Evolutionary conservation across 2,888 invertebrate species (phyloP).

Genomic region (Bellardia bayeri): DNA sequence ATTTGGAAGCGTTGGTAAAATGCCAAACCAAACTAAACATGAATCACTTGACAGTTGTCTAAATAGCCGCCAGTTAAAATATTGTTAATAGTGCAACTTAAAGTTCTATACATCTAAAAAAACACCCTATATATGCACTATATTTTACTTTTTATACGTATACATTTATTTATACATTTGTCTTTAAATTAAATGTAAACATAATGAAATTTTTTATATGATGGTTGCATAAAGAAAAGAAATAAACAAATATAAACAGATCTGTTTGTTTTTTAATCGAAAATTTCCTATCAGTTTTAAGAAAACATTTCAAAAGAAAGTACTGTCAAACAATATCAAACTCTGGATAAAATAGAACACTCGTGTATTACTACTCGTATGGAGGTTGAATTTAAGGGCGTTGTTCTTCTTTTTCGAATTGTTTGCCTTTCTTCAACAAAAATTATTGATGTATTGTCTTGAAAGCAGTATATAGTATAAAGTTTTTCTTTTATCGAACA

Average conservation of each 20-base stretch:
- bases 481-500: not conserved
- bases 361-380: not conserved
- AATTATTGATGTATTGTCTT: conserved; percentile 26
- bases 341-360: not conserved
- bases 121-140: conserved; percentile 7
- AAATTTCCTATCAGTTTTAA: not conserved
- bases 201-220: conserved; percentile 24
- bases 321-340: conserved; percentile 17
- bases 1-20: no score
- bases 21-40: no score
- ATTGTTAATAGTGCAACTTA: no score
- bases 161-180: not conserved
- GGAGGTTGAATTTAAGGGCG: conserved; percentile 9
- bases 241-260: not conserved
- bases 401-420: conserved; percentile 3
- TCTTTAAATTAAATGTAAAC: conserved; percentile 41
- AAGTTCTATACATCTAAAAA: no score
- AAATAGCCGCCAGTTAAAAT: no score
- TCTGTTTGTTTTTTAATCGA: conserved; percentile 1
- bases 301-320: conserved; percentile 1
- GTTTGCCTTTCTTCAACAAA: not conserved
- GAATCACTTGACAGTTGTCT: no score
- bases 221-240: not conserved
- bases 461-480: conserved; percentile 24
- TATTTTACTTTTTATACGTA: conserved; percentile 20